A percentile compares a stretch with the other conserved stretches of the same genome.
phyloP scores from a whole-genome alignment of 2,888 invertebrate genomes.

The Alviniconcha strummeri region DNA sequence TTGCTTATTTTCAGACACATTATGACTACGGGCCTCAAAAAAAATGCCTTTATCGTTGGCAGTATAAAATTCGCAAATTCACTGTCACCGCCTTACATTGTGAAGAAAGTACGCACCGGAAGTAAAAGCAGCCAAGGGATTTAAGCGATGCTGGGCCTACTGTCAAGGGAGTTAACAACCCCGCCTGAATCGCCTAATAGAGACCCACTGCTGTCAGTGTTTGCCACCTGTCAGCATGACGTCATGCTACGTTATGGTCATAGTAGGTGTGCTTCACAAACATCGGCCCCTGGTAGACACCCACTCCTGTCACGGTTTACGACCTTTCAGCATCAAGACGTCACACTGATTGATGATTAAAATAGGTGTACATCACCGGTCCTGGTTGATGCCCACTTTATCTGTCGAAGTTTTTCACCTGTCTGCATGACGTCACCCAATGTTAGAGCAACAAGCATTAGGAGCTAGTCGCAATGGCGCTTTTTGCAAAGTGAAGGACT shows the following conservation, averaged over 20 bases:
- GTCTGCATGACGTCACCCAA: background rate
- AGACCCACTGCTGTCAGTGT: conserved; percentile 2
- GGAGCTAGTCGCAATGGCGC: too few species aligned
- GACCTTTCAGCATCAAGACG: background rate
- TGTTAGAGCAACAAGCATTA: background rate
- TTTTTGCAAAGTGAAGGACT: too few species aligned
- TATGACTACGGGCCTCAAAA: too few species aligned
- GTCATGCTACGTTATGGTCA: background rate
- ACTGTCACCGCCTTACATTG: too few species aligned
- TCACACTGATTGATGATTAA: conserved; percentile 2
- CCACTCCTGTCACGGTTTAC: conserved; percentile 1
- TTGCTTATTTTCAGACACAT: too few species aligned
- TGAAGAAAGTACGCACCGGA: too few species aligned
- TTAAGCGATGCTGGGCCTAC: too few species aligned
- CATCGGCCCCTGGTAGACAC: conserved; percentile 28
- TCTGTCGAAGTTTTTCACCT: background rate
- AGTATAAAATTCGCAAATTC: too few species aligned
- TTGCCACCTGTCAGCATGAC: background rate
- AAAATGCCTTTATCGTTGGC: too few species aligned
- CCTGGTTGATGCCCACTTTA: background rate
- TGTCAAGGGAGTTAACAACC: too few species aligned
- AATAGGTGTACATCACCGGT: conserved; percentile 20
- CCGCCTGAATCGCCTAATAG: too few species aligned
- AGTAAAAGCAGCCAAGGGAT: too few species aligned
- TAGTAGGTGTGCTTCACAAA: conserved; percentile 25